Evolutionary conservation across 2,113 vertebrate genomes (phyloP).

Genomic region (Sturnira hondurensis): DNA sequence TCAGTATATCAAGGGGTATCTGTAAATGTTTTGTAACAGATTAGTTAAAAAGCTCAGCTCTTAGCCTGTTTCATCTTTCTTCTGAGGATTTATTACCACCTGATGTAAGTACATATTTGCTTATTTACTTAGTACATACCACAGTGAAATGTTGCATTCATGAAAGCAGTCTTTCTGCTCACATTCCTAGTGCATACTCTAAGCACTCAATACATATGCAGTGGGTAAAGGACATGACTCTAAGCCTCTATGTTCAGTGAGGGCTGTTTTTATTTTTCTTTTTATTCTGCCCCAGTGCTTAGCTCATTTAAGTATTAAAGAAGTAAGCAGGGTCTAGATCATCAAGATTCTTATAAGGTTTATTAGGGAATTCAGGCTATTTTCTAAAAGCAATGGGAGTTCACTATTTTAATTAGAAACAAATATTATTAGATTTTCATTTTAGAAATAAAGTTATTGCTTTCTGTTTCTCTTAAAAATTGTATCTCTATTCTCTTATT

Average conservation of each 20-base stretch:
- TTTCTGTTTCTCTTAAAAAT: not conserved
- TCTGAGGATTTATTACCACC: not conserved
- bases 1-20: not conserved
- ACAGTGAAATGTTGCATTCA: not conserved
- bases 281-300: not conserved
- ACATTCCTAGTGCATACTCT: not conserved
- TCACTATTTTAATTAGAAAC: not conserved
- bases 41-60: not conserved
- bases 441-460: not conserved
- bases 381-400: not conserved
- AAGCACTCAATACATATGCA: not conserved
- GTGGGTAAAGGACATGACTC: not conserved
- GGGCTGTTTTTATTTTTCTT: not conserved
- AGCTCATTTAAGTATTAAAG: not conserved
- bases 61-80: not conserved
- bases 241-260: not conserved
- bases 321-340: not conserved
- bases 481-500: not conserved
- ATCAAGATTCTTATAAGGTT: not conserved
- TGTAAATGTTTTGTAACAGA: not conserved
- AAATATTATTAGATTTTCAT: not conserved
- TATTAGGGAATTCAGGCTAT: not conserved
- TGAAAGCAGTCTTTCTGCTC: not conserved
- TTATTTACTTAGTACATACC: not conserved
- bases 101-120: not conserved